Evolutionary conservation across 2,888 invertebrate genomes (phyloP).

Genomic region (Stenchaetothrips biformis): DNA sequence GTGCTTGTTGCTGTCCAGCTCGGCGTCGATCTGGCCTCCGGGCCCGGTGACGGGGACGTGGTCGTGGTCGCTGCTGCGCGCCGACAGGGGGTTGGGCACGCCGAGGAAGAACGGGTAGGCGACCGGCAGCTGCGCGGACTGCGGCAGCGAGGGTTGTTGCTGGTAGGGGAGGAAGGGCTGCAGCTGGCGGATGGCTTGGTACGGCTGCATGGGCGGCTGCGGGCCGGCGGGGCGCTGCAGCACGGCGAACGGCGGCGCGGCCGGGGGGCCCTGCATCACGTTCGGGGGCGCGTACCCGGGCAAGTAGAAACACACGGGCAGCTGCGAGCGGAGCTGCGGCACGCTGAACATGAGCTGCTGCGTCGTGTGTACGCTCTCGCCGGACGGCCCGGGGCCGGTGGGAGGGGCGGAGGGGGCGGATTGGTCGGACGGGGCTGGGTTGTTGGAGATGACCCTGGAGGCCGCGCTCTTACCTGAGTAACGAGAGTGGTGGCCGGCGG

Average conservation of each 20-base stretch:
- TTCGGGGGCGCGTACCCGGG: conserved; percentile 34
- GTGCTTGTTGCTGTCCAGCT: neutral
- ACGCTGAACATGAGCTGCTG: conserved; percentile 42
- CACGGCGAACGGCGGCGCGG: conserved; percentile 28
- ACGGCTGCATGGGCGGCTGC: neutral
- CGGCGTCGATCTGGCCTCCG: neutral
- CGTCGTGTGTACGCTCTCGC: conserved; percentile 41
- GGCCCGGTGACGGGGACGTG: conserved; percentile 5
- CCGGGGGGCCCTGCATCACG: conserved; percentile 12
- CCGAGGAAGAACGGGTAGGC: conserved; percentile 26
- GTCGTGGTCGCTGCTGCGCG: conserved; percentile 26
- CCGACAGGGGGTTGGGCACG: neutral
- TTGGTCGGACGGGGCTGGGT: neutral
- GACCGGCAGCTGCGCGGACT: conserved; percentile 26
- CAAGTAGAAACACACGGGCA: conserved; percentile 40
- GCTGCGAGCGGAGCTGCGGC: conserved; percentile 39
- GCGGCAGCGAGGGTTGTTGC: conserved; percentile 15
- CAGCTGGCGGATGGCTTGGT: neutral
- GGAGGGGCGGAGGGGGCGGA: conserved; percentile 17
- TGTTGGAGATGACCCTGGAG: neutral
- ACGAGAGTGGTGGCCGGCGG: neutral
- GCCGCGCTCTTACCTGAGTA: conserved; percentile 4
- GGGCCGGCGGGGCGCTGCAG: neutral
- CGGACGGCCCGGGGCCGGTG: conserved; percentile 32
- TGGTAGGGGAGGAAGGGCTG: neutral